Base-by-base conservation (phyloP, 1,140 invertebrate genomes). In the Apolygus lucorum region DNA sequence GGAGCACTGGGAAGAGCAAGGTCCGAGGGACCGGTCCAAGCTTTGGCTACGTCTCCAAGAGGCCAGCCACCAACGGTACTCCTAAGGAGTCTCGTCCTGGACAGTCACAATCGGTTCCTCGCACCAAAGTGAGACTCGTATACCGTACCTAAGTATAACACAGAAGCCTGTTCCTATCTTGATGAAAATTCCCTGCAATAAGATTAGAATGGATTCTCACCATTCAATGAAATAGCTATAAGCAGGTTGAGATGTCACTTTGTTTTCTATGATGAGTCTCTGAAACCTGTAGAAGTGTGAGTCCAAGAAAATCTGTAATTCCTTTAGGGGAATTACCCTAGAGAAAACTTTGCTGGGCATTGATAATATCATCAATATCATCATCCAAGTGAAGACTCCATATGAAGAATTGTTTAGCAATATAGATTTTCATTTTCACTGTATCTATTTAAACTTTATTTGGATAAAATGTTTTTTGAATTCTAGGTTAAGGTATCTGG, bases 71-170 rank as follows among this genome's bases (percentile, higher is more conserved):
- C 64, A 82, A 82, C 17, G 80, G 82, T 34, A 84, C 81, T 74
- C 74, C 76, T 28, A 83, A 83, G 68, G 78, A 81, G 21, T 76
- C 79, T 25, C 79, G 90, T 75, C 91, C 90, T 1, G 90, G 90
- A 65, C 88, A 92, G 81, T 89, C 92, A 4, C 90, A 90, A 52
- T 89, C 88, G 0, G 90, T 92, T 22, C 90, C 90, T 4, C 82
- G 90, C 74, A 90, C 90, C 0, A 88, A 88, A 78, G 84, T 87
- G 75, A 49, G 49, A 42, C 17, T 54, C 21, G n/a, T n/a, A n/a
- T n/a, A n/a, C n/a, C n/a, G n/a, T n/a, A n/a, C n/a, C n/a, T n/a
- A n/a, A n/a, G n/a, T n/a, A n/a, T n/a, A n/a, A n/a, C n/a, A n/a
- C n/a, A n/a, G n/a, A n/a, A n/a, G n/a, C n/a, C n/a, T n/a, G n/a